Evolutionary conservation across 64 coral and sea anemone species (phyloP), one percentile per base, ranked within the genome.

Genomic region (Pachyseris speciosa): DNA sequence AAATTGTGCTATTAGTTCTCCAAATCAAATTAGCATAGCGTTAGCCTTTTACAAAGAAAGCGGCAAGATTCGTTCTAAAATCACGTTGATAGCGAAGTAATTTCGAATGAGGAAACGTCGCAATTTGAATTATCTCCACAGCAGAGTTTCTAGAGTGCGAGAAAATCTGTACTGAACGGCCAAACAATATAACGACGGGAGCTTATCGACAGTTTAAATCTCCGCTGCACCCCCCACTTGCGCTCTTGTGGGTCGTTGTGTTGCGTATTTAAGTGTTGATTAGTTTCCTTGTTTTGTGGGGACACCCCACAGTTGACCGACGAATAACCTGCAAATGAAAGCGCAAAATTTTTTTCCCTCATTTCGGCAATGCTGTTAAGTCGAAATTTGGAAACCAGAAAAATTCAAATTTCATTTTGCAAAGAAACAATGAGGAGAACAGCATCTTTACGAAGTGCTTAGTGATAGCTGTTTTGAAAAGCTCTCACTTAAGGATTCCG

Each of bases 101-200:
- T 11, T 37, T 5, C 8, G 53, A 39, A n/a, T 38, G 15, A 40
- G 34, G 2, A 39, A 28, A 27, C 7, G 6, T 29, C 59, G n/a
- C n/a, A n/a, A n/a, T n/a, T n/a, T n/a, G n/a, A n/a, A n/a, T n/a
- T n/a, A n/a, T n/a, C n/a, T n/a, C n/a, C n/a, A n/a, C n/a, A n/a
- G n/a, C n/a, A n/a, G n/a, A n/a, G n/a, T n/a, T 44, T 43, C 3
- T 44, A 32, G 50, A 17, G 33, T 81, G 19, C 34, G 39, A 26
- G 52, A 36, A 39, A 61, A 38, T 37, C 52, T 39, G n/a, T 22
- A 4, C 41, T 26, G 25, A 61, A 81, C 33, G 36, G 20, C 17
- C 28, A 26, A 81, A 81, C 77, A 81, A 40, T 81, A 10, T 24
- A 40, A 37, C 77, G 28, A 6, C 77, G 55, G 33, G 37, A 61